Conservation (phyloP, 2,797 vertebrate genomes). For the Sus cebifrons region DNA sequence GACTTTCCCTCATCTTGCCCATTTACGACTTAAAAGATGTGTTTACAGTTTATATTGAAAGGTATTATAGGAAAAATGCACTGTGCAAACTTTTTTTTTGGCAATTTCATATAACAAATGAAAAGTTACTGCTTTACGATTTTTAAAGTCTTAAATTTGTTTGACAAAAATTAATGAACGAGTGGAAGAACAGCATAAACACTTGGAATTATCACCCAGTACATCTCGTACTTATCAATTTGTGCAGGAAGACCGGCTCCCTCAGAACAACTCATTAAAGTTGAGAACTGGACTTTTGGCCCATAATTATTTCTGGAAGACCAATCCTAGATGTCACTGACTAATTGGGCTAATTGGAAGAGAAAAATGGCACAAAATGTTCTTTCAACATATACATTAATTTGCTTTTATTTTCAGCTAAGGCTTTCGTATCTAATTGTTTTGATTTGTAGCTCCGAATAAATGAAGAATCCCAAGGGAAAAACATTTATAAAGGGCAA, state of each 20-base stretch:
- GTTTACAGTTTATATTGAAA: not conserved
- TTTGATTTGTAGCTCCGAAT: conserved; percentile 78
- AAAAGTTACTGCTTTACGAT: conserved; percentile 44
- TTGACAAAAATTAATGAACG: conserved; percentile 64
- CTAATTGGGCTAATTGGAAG: conserved; percentile 83
- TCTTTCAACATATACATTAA: conserved; percentile 81
- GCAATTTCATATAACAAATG: not conserved
- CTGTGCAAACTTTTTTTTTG: not conserved
- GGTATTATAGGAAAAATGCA: not conserved
- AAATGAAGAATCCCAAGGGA: conserved; percentile 66
- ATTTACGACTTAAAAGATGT: not conserved
- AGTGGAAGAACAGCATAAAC: conserved; percentile 74
- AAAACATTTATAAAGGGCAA: conserved; percentile 64
- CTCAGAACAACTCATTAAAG: conserved; percentile 85
- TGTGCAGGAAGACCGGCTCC: not conserved
- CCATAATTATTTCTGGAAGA: conserved; percentile 84
- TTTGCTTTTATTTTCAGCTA: conserved; percentile 87
- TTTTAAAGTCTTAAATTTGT: conserved; percentile 51
- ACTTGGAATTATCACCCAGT: conserved; percentile 75
- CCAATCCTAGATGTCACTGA: conserved; percentile 82
- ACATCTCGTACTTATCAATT: conserved; percentile 14
- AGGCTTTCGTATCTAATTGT: conserved; percentile 85
- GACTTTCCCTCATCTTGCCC: not conserved
- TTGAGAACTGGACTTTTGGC: conserved; percentile 78
- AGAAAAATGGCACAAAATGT: conserved; percentile 78